Percentiles rank a stretch among this genome's conserved stretches.
Conservation (phyloP, 2,888 invertebrate genomes). For the Digitonthophagus gazella region DNA sequence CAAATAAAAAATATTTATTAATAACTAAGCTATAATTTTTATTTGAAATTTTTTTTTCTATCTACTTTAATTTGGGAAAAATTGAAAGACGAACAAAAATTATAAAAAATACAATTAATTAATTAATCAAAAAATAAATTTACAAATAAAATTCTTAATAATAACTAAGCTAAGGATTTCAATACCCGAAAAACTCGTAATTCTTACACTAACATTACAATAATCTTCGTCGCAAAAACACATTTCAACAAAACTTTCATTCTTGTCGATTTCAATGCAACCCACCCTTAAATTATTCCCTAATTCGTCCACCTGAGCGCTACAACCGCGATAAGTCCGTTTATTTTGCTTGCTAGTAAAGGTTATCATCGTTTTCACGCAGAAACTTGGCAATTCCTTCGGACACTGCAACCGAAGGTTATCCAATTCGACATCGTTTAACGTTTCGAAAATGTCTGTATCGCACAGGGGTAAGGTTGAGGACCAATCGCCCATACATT, state of each 20-base stretch:
- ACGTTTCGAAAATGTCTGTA: background rate
- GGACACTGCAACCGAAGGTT: conserved; percentile 4
- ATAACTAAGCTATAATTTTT: too few species aligned
- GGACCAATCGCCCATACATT: background rate
- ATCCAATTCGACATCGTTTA: background rate
- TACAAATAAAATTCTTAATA: too few species aligned
- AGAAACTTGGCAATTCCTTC: background rate
- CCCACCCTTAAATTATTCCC: background rate
- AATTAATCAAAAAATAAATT: too few species aligned
- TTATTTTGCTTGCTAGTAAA: background rate
- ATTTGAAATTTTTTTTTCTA: too few species aligned
- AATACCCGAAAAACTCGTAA: too few species aligned
- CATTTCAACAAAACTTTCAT: background rate
- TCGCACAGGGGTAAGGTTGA: background rate
- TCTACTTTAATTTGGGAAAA: too few species aligned
- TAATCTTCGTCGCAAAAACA: background rate
- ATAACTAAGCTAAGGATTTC: too few species aligned
- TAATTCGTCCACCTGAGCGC: background rate
- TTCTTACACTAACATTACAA: background rate
- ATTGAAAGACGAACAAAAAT: too few species aligned
- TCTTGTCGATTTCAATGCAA: background rate
- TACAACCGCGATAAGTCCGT: background rate
- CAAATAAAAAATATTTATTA: too few species aligned
- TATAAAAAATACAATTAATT: too few species aligned
- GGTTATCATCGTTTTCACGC: background rate